Conservation (phyloP, 2,113 vertebrate genomes). For the Clupea harengus region DNA sequence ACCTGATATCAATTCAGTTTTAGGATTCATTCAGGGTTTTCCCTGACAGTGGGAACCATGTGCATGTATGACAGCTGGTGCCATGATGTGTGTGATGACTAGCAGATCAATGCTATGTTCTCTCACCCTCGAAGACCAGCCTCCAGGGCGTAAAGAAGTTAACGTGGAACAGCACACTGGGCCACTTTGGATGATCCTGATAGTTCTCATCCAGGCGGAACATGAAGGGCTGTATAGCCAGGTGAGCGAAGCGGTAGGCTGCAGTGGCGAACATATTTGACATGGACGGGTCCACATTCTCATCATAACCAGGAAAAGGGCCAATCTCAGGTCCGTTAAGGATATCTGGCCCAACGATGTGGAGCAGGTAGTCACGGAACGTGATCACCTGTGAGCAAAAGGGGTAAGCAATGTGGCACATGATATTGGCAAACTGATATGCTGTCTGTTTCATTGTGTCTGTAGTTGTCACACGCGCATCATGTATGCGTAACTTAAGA, state of each 20-base stretch:
- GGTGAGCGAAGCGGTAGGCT: conserved; percentile 84
- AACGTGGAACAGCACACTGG: conserved; percentile 69
- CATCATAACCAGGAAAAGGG: conserved; percentile 67
- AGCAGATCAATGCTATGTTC: not conserved
- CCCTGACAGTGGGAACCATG: too few species aligned
- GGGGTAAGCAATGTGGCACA: not conserved
- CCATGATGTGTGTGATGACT: not conserved
- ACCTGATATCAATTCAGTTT: too few species aligned
- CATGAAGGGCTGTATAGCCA: conserved; percentile 77
- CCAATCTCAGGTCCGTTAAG: conserved; percentile 59
- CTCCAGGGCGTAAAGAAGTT: conserved; percentile 85
- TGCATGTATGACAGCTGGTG: not conserved
- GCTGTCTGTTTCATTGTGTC: too few species aligned
- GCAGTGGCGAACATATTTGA: conserved; percentile 82
- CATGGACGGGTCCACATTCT: conserved; percentile 77
- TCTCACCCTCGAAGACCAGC: conserved; percentile 78
- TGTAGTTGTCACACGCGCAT: too few species aligned
- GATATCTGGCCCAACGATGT: conserved; percentile 66
- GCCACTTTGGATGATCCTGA: conserved; percentile 54
- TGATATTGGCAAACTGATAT: too few species aligned
- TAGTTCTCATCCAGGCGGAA: conserved; percentile 71
- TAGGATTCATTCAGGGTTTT: too few species aligned
- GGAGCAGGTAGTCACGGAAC: conserved; percentile 81
- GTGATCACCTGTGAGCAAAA: conserved; percentile 75
- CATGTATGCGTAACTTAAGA: not conserved